Conservation (phyloP, 2,888 invertebrate genomes). For the Cistogaster globosa region DNA sequence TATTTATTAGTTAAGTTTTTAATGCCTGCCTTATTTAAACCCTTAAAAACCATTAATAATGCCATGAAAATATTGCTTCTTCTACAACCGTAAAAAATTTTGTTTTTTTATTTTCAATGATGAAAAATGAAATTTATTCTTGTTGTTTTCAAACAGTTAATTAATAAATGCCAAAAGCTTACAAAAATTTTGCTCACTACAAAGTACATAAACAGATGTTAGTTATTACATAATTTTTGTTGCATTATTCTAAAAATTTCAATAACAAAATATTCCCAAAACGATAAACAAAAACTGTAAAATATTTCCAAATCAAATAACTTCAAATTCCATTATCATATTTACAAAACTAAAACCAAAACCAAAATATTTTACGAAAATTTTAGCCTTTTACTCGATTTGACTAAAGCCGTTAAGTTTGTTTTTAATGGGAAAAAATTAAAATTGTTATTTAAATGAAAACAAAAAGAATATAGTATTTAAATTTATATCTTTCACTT, state of each 20-base stretch:
- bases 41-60: not conserved
- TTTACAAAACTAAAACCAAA: constrained; percentile 2
- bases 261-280: not conserved
- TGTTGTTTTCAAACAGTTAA: not conserved
- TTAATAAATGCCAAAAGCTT: not conserved
- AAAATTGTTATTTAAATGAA: constrained; percentile 9
- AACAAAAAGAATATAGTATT: not conserved
- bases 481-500: constrained; percentile 20
- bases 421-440: constrained; percentile 27
- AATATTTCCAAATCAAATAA: constrained; percentile 37
- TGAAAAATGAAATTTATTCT: no score
- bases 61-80: not conserved
- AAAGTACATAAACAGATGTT: not conserved
- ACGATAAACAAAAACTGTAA: constrained; percentile 1
- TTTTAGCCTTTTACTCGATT: constrained; percentile 17
- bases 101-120: no score
- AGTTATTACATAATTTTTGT: not conserved
- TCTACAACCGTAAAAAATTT: constrained; percentile 4
- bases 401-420: constrained; percentile 11
- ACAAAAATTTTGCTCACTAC: not conserved
- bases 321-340: constrained; percentile 43
- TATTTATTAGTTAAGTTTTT: no score
- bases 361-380: not conserved
- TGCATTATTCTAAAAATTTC: not conserved
- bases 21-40: not conserved